These are phyloP conservation scores for Apodemia zela DNA, from an alignment of 2,888 invertebrate genomes.

Conservation along the genomic window DNA sequence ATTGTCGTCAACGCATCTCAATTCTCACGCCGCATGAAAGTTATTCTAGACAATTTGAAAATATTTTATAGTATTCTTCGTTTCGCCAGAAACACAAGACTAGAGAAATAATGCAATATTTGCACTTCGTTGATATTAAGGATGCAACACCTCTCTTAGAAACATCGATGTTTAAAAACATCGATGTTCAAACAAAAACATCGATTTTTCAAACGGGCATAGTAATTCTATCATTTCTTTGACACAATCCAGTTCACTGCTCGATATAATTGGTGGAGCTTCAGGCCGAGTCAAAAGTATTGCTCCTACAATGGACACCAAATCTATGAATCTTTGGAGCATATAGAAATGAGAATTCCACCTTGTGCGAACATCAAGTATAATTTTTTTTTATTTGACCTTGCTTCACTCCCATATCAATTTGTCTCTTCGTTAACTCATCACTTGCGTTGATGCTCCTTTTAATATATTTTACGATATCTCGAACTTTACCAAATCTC, in stretches of 20 bases:
- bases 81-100: background rate
- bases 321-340: constrained; percentile 26
- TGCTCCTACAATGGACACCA: constrained; percentile 21
- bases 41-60: background rate
- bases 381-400: constrained; percentile 22
- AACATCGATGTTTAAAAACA: no score
- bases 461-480: constrained; percentile 27
- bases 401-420: constrained; percentile 20
- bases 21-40: background rate
- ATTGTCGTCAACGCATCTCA: background rate
- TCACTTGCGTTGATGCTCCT: constrained; percentile 30
- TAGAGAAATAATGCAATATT: background rate
- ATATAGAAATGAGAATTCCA: constrained; percentile 26
- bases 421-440: constrained; percentile 26
- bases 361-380: constrained; percentile 22
- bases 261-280: constrained; percentile 19
- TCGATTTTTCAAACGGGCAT: constrained; percentile 30
- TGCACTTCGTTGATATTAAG: background rate
- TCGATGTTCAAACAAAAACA: no score
- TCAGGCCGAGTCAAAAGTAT: constrained; percentile 18
- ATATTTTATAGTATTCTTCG: background rate
- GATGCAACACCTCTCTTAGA: no score
- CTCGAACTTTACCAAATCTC: constrained; percentile 23
- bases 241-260: constrained; percentile 16
- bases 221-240: constrained; percentile 27